Conservation (phyloP, 2,797 vertebrate genomes). For the Acrossocheilus wenchowensis region DNA sequence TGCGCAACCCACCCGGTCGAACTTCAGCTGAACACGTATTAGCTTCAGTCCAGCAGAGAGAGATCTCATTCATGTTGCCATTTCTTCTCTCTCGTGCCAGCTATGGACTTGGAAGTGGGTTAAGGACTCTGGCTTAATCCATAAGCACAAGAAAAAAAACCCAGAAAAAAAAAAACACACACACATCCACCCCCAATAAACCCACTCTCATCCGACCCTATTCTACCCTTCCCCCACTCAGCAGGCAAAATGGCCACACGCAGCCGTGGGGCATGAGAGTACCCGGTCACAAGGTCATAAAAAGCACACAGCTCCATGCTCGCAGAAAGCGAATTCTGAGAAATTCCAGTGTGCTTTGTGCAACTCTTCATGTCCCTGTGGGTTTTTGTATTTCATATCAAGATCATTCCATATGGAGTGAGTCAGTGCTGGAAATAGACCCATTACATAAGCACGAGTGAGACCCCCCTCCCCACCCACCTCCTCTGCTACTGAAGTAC, state of each 20-base stretch:
- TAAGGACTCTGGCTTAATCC: conserved; percentile 60
- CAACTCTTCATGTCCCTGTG: conserved; percentile 41
- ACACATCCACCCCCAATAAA: conserved; percentile 24
- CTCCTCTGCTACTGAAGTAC: conserved; percentile 48
- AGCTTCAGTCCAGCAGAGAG: conserved; percentile 25
- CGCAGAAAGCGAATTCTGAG: conserved; percentile 39
- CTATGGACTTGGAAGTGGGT: conserved; percentile 50
- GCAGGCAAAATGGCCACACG: conserved; percentile 45
- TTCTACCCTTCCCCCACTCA: conserved; percentile 22
- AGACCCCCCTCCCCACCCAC: conserved; percentile 46
- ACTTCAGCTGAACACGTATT: conserved; percentile 50
- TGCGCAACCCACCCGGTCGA: background rate
- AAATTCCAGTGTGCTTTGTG: conserved; percentile 51
- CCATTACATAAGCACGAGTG: conserved; percentile 61
- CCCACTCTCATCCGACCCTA: background rate
- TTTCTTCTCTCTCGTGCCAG: conserved; percentile 30
- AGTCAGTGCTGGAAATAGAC: conserved; percentile 63
- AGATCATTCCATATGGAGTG: conserved; percentile 64
- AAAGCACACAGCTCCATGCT: conserved; percentile 35
- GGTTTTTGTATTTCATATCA: conserved; percentile 61
- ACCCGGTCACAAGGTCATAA: conserved; percentile 51
- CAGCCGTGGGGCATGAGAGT: conserved; percentile 25
- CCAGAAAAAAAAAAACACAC: background rate
- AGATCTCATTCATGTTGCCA: conserved; percentile 4
- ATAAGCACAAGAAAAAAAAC: conserved; percentile 54